Conservation (phyloP, 2,888 invertebrate genomes). For the Melinopterus prodromus region DNA sequence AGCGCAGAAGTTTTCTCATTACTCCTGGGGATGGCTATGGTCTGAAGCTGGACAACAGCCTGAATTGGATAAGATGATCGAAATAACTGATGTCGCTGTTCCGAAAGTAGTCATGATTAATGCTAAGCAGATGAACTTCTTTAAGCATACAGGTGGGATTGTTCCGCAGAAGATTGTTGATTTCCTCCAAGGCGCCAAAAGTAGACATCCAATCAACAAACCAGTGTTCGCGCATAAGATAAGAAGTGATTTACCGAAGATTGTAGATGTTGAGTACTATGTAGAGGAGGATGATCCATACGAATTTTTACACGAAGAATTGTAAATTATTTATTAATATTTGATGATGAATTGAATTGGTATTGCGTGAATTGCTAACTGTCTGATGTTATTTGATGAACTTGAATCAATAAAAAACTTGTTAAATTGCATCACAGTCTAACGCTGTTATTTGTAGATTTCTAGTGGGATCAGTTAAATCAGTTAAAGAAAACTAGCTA, state of each 20-base stretch:
- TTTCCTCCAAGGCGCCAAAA: not conserved
- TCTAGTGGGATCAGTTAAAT: no score
- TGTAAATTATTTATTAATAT: constrained; percentile 12
- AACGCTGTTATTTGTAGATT: no score
- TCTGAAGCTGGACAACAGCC: not conserved
- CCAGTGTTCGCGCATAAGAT: not conserved
- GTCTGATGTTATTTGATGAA: no score
- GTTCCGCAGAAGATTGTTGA: not conserved
- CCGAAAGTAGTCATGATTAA: constrained; percentile 5
- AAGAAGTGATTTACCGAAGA: constrained; percentile 7
- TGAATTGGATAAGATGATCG: not conserved
- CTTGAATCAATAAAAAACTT: not conserved
- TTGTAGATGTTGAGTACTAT: not conserved
- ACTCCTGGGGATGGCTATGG: constrained; percentile 13
- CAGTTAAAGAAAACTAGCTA: no score
- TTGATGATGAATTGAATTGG: constrained; percentile 9
- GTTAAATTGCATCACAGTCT: no score
- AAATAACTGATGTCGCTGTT: not conserved
- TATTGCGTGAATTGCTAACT: no score
- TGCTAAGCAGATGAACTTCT: constrained; percentile 7
- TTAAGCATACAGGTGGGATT: constrained; percentile 4
- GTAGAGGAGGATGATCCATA: not conserved
- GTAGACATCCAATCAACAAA: not conserved
- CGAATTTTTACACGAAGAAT: not conserved
- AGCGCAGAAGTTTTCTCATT: not conserved